These are phyloP conservation scores for Clostera curtula DNA, from an alignment of 2,888 invertebrate species.

Conservation along the genomic window DNA sequence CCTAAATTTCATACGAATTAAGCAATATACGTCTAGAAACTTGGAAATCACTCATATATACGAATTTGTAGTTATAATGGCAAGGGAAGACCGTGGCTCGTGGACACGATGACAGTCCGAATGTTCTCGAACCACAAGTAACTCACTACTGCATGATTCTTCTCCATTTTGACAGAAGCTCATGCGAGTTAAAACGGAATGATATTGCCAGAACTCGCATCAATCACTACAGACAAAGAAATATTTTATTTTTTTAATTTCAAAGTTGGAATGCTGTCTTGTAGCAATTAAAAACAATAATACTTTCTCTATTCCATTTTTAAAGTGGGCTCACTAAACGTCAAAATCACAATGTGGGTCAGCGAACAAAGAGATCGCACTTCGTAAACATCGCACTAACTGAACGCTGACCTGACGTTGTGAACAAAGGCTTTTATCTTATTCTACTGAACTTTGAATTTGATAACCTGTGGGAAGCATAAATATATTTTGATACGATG, in stretches of 20 bases:
- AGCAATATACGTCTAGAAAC: too few species aligned
- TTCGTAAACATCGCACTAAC: constrained; percentile 36
- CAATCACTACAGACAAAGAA: constrained; percentile 11
- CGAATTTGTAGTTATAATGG: too few species aligned
- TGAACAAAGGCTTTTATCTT: constrained; percentile 59
- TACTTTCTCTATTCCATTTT: constrained; percentile 24
- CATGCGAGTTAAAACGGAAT: too few species aligned
- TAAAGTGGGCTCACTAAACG: constrained; percentile 20
- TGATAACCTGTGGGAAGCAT: constrained; percentile 62
- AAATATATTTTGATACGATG: constrained; percentile 43
- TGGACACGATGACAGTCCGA: too few species aligned
- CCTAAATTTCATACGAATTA: too few species aligned
- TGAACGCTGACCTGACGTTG: constrained; percentile 35
- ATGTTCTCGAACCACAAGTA: too few species aligned
- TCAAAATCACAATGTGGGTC: constrained; percentile 39
- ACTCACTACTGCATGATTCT: too few species aligned
- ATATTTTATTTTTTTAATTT: constrained; percentile 9
- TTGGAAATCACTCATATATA: too few species aligned
- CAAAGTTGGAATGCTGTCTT: constrained; percentile 16
- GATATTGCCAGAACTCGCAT: too few species aligned
- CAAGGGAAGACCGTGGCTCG: too few species aligned
- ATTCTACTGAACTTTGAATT: constrained; percentile 56
- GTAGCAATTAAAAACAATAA: constrained; percentile 15
- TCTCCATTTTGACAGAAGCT: too few species aligned
- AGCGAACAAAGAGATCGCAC: constrained; percentile 37